A percentile compares a stretch with the other conserved stretches of the same genome.
Conservation (phyloP, 2,888 invertebrate genomes). For the Encarsia formosa region DNA sequence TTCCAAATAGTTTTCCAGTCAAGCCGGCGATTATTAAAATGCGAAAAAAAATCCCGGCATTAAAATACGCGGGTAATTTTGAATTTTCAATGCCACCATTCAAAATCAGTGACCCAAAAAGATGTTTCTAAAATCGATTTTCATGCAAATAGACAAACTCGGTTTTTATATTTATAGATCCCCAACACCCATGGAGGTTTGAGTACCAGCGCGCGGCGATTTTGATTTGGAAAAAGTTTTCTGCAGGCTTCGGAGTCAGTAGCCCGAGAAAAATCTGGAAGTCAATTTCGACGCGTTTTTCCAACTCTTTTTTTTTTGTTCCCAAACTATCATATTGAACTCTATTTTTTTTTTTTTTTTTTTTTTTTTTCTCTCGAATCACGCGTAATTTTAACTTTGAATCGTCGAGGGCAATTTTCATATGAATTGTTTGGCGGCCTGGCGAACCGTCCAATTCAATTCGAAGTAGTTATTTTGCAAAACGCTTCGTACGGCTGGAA, state of each 20-base stretch:
- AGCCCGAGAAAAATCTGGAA: not conserved
- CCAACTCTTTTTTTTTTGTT: not conserved
- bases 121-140: constrained; percentile 2
- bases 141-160: constrained; percentile 11
- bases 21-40: no score
- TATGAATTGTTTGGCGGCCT: no score
- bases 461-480: no score
- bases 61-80: no score
- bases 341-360: not conserved
- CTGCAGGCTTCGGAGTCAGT: not conserved
- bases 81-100: no score
- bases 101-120: constrained; percentile 9
- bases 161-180: no score
- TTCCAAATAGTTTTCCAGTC: no score
- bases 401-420: constrained; percentile 1
- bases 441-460: no score
- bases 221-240: constrained; percentile 1
- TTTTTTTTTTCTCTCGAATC: not conserved
- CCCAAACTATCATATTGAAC: not conserved
- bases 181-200: no score
- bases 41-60: no score
- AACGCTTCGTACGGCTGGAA: no score
- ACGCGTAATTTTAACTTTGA: not conserved
- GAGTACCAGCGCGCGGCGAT: no score
- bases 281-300: constrained; percentile 2